These are phyloP conservation scores for Nesidiocoris tenuis DNA, from an alignment of 2,888 invertebrate genomes.

Conservation along the genomic window DNA sequence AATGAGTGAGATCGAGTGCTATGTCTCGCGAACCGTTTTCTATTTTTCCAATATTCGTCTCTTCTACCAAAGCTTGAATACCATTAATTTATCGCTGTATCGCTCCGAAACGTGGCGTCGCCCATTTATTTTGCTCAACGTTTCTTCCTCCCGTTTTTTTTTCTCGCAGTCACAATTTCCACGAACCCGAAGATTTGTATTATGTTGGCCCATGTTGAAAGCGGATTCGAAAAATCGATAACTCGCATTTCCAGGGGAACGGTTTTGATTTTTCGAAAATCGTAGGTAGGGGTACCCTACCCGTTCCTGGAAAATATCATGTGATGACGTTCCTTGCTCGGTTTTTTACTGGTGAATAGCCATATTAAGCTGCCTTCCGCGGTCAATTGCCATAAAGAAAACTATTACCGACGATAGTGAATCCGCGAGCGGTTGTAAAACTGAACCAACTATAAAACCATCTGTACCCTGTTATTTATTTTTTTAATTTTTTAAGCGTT, in stretches of 20 bases:
- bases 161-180: not conserved
- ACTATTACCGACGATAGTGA: not conserved
- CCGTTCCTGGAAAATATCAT: not conserved
- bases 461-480: not conserved
- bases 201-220: too few species aligned
- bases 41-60: not conserved
- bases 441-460: not conserved
- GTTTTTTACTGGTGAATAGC: not conserved
- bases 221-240: too few species aligned
- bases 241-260: too few species aligned
- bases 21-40: not conserved
- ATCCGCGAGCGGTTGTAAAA: not conserved
- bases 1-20: not conserved
- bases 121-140: not conserved
- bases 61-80: not conserved
- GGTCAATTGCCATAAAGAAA: not conserved
- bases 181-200: not conserved
- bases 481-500: not conserved
- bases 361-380: not conserved
- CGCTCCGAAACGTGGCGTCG: not conserved
- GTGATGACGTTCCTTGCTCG: not conserved
- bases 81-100: not conserved
- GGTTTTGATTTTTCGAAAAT: not conserved
- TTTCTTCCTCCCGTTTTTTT: not conserved
- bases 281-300: too few species aligned